Base-by-base conservation (phyloP, 2,888 invertebrate species). In the Phyllotreta striolata region DNA sequence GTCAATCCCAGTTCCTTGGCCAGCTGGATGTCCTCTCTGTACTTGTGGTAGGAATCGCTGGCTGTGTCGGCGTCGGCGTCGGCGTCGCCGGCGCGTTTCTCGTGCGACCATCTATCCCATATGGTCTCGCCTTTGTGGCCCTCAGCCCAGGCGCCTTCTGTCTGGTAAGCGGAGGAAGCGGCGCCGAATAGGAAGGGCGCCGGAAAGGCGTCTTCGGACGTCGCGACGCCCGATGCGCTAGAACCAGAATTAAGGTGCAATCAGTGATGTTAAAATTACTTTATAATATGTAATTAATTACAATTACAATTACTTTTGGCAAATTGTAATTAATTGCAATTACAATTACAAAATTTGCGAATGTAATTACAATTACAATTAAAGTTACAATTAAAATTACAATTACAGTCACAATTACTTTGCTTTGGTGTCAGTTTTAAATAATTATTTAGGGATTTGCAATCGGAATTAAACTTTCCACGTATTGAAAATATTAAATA, bases 11-110 rank as follows among this genome's bases (percentile, higher is more conserved):
- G 77, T 13, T 84, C 75, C 58, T 82, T 83, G 60, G 90, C 73
- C 47, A 88, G 75, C 35, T 78, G 73, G 0, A 89, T 85, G 70
- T 91, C 91, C 40, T 87, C 85, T 71, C 83, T 82, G 76, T 85
- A 87, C 71, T 81, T 84, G 77, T 89, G 86, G 77, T 89, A 91
- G 13, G 89, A 88, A 76, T 90, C 88, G 57, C 87, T 86, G 0
- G 89, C 86, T 0, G 87, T 79, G 72, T 90, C 88, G 0, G 85
- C 89, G 58, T 85, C 89, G 0, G 84, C 37, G 12, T 60, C 40
- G 7, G 24, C 13, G 5, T 49, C 14, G 5, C 6, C 37, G 13
- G 44, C 6, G 8, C 56, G 40, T 47, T 56, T 9, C 1, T 10
- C 10, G 37, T 67, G 67, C 34, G 44, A 10, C 37, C 43, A 43